Evolutionary conservation across 1,140 invertebrate genomes (phyloP), one percentile per base, ranked within the genome.

Genomic region (Euura saliciscinereae): DNA sequence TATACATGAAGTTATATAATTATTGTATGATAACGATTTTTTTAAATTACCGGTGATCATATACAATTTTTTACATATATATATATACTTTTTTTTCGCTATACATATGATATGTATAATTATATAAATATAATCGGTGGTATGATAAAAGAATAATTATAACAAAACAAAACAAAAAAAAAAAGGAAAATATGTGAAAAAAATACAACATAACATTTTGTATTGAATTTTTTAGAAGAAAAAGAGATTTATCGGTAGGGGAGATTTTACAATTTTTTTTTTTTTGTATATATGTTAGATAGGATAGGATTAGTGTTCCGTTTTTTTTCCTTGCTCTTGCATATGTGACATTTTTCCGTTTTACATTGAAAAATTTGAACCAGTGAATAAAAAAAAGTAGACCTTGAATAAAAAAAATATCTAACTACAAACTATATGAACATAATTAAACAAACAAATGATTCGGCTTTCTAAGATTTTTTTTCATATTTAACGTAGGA

Each of bases 231-330:
- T 51, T 59, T 59, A 5, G 13, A 59, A 59, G 51, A 59, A 59
- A 59, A 59, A 59, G 51, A 59, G 10, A 59, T 59, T 59, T 59
- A 59, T 59, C 13, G 51, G 51, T 59, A 59, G 51, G 51, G 8
- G 13, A 28, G 28, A 28, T 28, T 28, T 28, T 28, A 28, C 28
- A 0, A 0, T 28, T 28, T 28, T 28, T 28, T 28, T 28, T 28
- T 28, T 28, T 28, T 28, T 28, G 28, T 28, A 28, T 0, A 28
- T 28, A 28, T 28, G 28, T 28, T 28, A 28, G 28, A 28, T 28
- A 28, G 28, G 28, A 28, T 28, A 28, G 28, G 28, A 28, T 28
- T 28, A 28, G 28, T 28, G 28, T 28, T 28, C 28, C 28, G 0
- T 28, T 28, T 28, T 28, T 28, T 28, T 28, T 28, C 1, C 1